Base-by-base conservation (phyloP, 2,797 vertebrate species). In the Parauchenoglanis punctatus region DNA sequence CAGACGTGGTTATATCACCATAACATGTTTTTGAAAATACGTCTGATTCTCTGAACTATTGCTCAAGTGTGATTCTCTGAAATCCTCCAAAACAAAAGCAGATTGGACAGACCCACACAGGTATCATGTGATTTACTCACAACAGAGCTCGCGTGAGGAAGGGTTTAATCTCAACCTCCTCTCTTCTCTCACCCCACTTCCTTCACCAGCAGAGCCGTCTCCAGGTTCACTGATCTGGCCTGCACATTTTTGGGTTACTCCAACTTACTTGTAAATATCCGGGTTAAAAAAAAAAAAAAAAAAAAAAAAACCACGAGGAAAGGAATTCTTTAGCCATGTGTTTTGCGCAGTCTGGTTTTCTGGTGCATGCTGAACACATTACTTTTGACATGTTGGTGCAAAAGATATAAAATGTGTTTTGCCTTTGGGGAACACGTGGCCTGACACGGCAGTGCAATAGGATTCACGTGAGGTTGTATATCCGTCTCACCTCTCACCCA, bases 191-290 rank as follows among this genome's bases (percentile, higher is more conserved):
- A 18, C 85, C 87, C 88, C 84, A 84, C 75, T 78, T 28, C 67
- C 54, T 31, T 89, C 88, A 85, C 87, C 82, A 17, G 28, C 65
- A 18, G 63, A 11, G n/a, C 72, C 25, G 72, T 25, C 72, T 46
- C 72, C 72, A 88, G 86, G 86, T 86, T 81, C 85, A 90, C 87
- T 25, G 78, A 94, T 95, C 93, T 95, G 95, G 93, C 86, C 5
- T 61, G 87, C 95, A 96, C 92, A 94, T 95, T 95, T 96, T 91
- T 94, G 92, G 93, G 94, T 95, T 93, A 94, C 91, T 83, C 65
- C 58, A 87, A 80, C 83, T 77, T 88, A 90, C 91, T 90, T 93
- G 87, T 91, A 91, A 93, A 92, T 81, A 87, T 70, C 78, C 49
- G 35, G 52, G 40, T 40, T 40, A 40, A 40, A 40, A 40, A 40